A percentile compares a stretch with the other conserved stretches of the same genome.
These are phyloP conservation scores for Tenualosa ilisha DNA, from an alignment of 2,797 vertebrate genomes.

Conservation along the genomic window DNA sequence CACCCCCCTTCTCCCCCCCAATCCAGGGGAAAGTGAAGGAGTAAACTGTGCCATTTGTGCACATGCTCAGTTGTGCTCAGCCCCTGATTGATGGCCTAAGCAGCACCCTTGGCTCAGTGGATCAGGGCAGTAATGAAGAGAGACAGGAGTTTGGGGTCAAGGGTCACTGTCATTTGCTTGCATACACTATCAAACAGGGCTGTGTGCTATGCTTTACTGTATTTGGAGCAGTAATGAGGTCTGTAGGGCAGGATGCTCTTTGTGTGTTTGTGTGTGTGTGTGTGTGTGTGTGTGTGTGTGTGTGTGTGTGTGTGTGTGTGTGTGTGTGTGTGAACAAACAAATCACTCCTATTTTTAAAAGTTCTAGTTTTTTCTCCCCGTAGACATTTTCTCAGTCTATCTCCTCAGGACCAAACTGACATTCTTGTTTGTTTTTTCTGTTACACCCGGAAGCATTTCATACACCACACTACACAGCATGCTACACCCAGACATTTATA, in stretches of 20 bases:
- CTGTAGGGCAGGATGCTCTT: not conserved
- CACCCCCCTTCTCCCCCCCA: not conserved
- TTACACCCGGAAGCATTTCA: too few species aligned
- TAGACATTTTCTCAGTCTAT: too few species aligned
- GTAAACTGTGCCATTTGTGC: not conserved
- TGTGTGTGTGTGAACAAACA: not conserved
- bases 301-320: not conserved
- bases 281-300: conserved; percentile 7
- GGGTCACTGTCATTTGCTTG: conserved; percentile 7
- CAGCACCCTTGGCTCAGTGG: conserved; percentile 6
- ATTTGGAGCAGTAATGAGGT: not conserved
- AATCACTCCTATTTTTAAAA: not conserved
- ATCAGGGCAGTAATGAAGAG: conserved; percentile 5
- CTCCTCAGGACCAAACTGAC: too few species aligned
- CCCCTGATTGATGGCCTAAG: not conserved
- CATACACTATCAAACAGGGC: not conserved
- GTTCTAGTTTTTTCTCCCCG: not conserved
- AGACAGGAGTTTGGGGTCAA: conserved; percentile 11
- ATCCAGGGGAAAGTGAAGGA: conserved; percentile 9
- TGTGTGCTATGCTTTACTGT: too few species aligned
- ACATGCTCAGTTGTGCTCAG: not conserved
- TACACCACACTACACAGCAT: not conserved
- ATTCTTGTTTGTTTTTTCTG: too few species aligned
- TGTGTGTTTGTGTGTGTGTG: not conserved
- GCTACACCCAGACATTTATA: not conserved